phyloP scores from a whole-genome alignment of 2,113 vertebrate species.

The Sialia sialis region DNA sequence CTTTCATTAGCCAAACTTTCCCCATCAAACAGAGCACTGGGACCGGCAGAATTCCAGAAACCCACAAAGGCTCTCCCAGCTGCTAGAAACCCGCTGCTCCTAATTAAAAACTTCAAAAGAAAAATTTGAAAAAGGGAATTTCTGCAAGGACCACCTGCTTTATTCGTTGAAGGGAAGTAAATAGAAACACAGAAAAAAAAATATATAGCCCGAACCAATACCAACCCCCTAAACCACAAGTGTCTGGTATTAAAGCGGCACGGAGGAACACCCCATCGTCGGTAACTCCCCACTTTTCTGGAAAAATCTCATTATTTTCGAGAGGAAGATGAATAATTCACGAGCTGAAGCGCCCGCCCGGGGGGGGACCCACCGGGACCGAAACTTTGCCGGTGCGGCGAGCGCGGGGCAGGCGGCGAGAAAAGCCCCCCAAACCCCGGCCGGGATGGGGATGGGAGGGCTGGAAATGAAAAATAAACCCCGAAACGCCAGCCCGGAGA shows the following conservation, averaged over 20 bases:
- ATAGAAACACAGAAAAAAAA: neutral
- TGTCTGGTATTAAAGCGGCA: neutral
- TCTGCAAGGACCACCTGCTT: neutral
- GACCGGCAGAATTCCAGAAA: neutral
- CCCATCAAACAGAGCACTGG: neutral
- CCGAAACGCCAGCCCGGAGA: neutral
- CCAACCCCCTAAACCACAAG: neutral
- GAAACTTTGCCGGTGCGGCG: conserved; percentile 47
- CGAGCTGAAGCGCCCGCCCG: neutral
- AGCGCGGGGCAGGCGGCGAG: neutral
- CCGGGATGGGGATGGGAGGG: neutral
- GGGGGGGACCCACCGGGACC: neutral
- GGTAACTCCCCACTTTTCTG: conserved; percentile 46
- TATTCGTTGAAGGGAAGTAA: neutral
- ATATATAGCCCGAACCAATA: neutral
- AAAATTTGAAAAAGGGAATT: neutral
- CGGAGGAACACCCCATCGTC: neutral
- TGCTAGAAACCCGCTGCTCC: neutral
- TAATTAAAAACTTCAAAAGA: conserved; percentile 51
- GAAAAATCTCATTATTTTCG: conserved; percentile 55
- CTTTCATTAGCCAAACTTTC: conserved; percentile 35
- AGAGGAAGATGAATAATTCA: conserved; percentile 18
- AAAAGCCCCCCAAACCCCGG: accelerated
- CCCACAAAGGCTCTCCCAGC: neutral
- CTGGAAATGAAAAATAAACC: neutral